phyloP scores from a whole-genome alignment of 35 echinoderm and acorn worm species.

The Lytechinus pictus region DNA sequence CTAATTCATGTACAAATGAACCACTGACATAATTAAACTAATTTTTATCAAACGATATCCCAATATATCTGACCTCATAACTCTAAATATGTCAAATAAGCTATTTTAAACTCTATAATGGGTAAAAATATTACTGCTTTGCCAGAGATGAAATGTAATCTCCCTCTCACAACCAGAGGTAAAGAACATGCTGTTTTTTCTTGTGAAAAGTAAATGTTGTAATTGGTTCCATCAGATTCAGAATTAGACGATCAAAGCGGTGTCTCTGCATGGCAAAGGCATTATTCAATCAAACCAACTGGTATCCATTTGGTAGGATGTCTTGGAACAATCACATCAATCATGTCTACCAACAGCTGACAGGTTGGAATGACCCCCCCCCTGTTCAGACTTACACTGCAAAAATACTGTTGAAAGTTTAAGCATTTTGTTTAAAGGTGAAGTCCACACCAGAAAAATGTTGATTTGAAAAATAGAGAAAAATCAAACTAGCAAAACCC shows the following conservation, averaged over 20 bases:
- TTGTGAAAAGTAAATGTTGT: background rate
- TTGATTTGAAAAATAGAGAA: too few relatives aligned
- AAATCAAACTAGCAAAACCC: too few relatives aligned
- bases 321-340: background rate
- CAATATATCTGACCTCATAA: too few relatives aligned
- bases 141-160: background rate
- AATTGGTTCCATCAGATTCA: conserved; percentile 1
- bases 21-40: too few relatives aligned
- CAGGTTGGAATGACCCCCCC: background rate
- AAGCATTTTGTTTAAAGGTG: too few relatives aligned
- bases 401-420: too few relatives aligned
- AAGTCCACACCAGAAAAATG: too few relatives aligned
- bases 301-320: background rate
- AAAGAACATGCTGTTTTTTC: background rate
- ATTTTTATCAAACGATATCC: too few relatives aligned
- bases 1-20: too few relatives aligned
- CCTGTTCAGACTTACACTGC: too few relatives aligned
- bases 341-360: background rate
- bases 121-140: background rate
- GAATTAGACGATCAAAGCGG: background rate
- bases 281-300: background rate
- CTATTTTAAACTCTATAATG: too few relatives aligned
- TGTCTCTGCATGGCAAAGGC: background rate
- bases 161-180: background rate
- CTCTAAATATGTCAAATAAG: too few relatives aligned